Evolutionary conservation across 2,113 vertebrate genomes (phyloP), one percentile per base, ranked within the genome.

Genomic region (Gavia stellata): DNA sequence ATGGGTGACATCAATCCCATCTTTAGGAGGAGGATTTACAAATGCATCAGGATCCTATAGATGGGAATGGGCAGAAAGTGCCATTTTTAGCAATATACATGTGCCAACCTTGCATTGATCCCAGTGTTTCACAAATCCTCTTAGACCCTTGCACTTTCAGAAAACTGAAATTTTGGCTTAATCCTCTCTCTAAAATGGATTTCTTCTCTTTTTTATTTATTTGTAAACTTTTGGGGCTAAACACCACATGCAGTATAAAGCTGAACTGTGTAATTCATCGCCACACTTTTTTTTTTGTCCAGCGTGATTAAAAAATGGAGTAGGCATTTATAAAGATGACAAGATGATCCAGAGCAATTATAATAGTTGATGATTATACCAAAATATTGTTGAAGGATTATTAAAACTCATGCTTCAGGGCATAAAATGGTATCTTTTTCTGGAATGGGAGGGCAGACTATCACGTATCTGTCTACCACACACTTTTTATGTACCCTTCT

Each of bases 51-150:
- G 62, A 66, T 40, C 40, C 72, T 6, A 11, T 0, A 33, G 78
- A 29, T 7, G 17, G 24, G 42, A 71, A 58, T 0, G 38, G 68
- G 58, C 34, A 61, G 29, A 36, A 71, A n/a, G 23, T 1, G 23
- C 12, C 2, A 0, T 5, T 61, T 49, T 14, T 21, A 81, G 36
- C 55, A 40, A 19, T 1, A 4, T 3, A 5, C 17, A 4, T 1
- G 17, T n/a, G 53, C 42, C 33, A 42, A 5, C 9, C 74, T 67
- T 5, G 0, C 47, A 3, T 0, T 6, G 44, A 59, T 36, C 17
- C 38, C 26, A 10, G 16, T 1, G n/a, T 28, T 68, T 13, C 0
- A 1, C 42, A 84, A 71, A 90, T n/a, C 67, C 63, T 52, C 31
- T 61, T 7, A 11, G 58, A 40, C 38, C 28, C 63, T 40, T 20